phyloP scores from a whole-genome alignment of 2,113 vertebrate species.

The Rattus norvegicus region DNA sequence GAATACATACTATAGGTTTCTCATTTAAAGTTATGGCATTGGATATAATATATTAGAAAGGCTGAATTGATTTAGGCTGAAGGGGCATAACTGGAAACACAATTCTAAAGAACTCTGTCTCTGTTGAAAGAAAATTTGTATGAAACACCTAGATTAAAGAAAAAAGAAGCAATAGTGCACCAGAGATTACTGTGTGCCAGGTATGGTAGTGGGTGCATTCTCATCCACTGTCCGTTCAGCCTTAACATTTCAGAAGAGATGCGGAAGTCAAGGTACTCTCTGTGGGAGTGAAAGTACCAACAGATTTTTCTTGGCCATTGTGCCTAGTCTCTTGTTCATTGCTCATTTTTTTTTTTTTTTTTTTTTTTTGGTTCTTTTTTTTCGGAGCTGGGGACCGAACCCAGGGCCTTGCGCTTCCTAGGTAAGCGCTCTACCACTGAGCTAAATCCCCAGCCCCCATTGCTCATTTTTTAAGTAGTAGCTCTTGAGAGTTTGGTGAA shows the following conservation, averaged over 20 bases:
- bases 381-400: too few species aligned
- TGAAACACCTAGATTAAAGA: background rate
- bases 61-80: conserved; percentile 11
- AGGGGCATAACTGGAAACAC: background rate
- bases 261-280: background rate
- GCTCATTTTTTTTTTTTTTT: background rate
- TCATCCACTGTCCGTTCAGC: background rate
- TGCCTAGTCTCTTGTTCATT: background rate
- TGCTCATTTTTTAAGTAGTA: background rate
- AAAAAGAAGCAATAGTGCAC: background rate
- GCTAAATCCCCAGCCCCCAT: too few species aligned
- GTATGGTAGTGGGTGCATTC: background rate
- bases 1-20: background rate
- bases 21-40: background rate
- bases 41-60: background rate
- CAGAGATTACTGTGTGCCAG: background rate
- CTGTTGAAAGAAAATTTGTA: background rate
- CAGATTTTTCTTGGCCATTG: background rate
- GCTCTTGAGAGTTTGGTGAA: background rate
- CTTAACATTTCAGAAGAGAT: background rate
- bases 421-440: too few species aligned
- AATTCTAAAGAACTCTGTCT: background rate
- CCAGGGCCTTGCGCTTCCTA: too few species aligned
- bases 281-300: background rate
- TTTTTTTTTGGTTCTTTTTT: too few species aligned